Conservation (phyloP, 2,113 vertebrate genomes). For the Sorex araneus region DNA sequence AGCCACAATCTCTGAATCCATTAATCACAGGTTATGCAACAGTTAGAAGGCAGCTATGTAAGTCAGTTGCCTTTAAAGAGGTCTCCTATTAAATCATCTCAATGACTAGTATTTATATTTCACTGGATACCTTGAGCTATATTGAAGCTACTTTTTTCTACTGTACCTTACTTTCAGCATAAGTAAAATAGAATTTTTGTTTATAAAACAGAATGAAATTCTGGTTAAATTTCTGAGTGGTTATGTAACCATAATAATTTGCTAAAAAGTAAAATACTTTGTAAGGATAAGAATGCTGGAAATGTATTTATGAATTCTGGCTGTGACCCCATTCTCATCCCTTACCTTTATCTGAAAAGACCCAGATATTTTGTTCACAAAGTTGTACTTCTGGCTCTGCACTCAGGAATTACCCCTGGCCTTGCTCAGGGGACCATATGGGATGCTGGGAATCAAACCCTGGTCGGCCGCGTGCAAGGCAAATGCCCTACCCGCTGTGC, state of each 20-base stretch:
- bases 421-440: too few relatives aligned
- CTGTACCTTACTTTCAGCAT: neutral
- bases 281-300: neutral
- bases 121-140: neutral
- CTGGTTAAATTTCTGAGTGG: neutral
- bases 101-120: neutral
- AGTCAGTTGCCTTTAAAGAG: neutral
- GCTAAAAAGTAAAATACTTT: neutral
- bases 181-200: conserved; percentile 48
- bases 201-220: neutral
- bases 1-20: neutral
- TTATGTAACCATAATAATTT: conserved; percentile 25
- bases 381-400: too few relatives aligned
- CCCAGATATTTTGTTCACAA: neutral
- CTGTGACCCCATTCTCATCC: neutral
- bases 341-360: conserved; percentile 21
- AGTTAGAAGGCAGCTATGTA: neutral
- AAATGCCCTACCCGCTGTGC: too few relatives aligned
- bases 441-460: too few relatives aligned
- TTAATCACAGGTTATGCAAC: neutral
- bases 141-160: neutral
- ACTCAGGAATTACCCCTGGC: too few relatives aligned
- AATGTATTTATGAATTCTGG: neutral
- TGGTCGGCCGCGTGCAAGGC: too few relatives aligned
- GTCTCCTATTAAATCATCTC: neutral